phyloP scores from a whole-genome alignment of 2,113 vertebrate species.

The Psilopsiagon aymara region DNA sequence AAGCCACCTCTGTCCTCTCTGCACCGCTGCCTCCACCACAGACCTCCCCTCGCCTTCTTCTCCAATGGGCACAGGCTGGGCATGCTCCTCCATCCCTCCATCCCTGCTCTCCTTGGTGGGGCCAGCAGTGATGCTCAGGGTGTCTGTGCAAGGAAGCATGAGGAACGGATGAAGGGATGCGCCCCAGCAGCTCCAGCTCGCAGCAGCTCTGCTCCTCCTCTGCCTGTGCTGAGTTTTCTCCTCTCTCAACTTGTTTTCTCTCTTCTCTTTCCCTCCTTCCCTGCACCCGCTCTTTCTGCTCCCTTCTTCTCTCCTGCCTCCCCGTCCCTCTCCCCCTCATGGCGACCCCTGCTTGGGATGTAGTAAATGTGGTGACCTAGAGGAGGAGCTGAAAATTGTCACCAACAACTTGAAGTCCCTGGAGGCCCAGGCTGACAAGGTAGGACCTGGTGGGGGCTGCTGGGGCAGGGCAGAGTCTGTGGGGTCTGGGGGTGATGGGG shows the following conservation, averaged over 20 bases:
- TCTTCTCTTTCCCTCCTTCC: constrained; percentile 6
- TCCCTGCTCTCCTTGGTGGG: neutral
- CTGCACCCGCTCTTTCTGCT: constrained; percentile 2
- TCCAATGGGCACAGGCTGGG: neutral
- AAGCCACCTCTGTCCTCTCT: constrained; percentile 31
- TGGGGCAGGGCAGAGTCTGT: neutral
- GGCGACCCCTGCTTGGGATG: constrained; percentile 48
- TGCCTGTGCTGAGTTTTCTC: constrained; percentile 48
- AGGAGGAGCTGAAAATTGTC: constrained; percentile 99
- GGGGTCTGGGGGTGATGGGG: neutral
- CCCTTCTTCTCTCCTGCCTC: neutral
- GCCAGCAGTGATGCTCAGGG: neutral
- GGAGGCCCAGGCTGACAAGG: constrained; percentile 98
- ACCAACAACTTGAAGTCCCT: constrained; percentile 99
- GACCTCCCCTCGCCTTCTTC: neutral
- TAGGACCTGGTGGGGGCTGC: constrained; percentile 67
- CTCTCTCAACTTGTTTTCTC: constrained; percentile 25
- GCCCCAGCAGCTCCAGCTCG: neutral
- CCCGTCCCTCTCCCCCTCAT: constrained; percentile 7
- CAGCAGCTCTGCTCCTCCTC: constrained; percentile 50
- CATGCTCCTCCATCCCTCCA: neutral
- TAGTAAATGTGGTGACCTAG: constrained; percentile 99
- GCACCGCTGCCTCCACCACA: neutral
- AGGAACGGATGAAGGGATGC: neutral
- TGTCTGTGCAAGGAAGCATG: neutral